Evolutionary conservation across 2,888 invertebrate genomes (phyloP).

Genomic region (Ormyrus nitidulus): DNA sequence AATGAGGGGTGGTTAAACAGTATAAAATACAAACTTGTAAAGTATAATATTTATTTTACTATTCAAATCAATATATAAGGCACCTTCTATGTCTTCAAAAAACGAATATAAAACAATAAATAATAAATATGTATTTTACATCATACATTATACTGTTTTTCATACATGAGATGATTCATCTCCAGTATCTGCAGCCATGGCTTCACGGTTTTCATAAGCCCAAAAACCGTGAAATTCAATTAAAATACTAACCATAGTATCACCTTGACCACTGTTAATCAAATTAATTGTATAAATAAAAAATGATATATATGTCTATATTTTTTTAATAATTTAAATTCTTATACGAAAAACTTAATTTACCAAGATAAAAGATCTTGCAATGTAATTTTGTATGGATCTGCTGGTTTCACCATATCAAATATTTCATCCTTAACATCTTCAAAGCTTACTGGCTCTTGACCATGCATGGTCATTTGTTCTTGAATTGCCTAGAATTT

Average conservation of each 20-base stretch:
- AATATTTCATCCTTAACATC: constrained; percentile 98
- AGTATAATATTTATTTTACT: constrained; percentile 30
- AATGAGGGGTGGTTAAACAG: neutral
- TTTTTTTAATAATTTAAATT: constrained; percentile 23
- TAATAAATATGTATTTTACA: constrained; percentile 19
- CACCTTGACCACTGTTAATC: constrained; percentile 88
- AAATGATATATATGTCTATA: constrained; percentile 11
- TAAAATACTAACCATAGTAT: constrained; percentile 94
- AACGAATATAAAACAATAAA: constrained; percentile 37
- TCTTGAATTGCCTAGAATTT: constrained; percentile 88
- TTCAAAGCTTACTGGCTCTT: constrained; percentile 93
- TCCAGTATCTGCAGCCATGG: constrained; percentile 81
- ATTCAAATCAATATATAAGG: constrained; percentile 35
- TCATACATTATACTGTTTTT: constrained; percentile 52
- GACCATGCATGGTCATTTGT: constrained; percentile 90
- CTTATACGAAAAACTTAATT: constrained; percentile 32
- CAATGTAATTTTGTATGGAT: constrained; percentile 89
- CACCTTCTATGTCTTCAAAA: constrained; percentile 44
- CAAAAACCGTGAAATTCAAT: constrained; percentile 97
- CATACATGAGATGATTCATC: constrained; percentile 73
- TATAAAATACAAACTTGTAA: neutral
- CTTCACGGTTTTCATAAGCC: constrained; percentile 96
- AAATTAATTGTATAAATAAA: constrained; percentile 58
- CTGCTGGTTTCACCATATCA: constrained; percentile 95
- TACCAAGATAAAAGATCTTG: constrained; percentile 89